Evolutionary conservation across 1,140 invertebrate genomes (phyloP).

Genomic region (Oryctes rhinoceros): DNA sequence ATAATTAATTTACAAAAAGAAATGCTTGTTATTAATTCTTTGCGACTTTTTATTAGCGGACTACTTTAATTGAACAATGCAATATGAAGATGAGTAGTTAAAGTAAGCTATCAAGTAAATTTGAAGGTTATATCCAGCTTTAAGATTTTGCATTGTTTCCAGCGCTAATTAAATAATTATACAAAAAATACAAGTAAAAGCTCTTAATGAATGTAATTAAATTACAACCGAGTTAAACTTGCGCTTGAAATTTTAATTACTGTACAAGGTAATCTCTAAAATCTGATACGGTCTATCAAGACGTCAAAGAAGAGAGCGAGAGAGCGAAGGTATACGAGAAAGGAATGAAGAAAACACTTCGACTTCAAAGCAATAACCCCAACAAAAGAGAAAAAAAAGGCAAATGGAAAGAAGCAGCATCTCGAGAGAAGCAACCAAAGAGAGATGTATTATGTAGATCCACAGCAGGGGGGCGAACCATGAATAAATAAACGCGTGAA

Average conservation of each 20-base stretch:
- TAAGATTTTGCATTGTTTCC: background rate
- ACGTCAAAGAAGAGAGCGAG: slow-evolving; percentile 50
- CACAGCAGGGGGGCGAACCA: slow-evolving; percentile 57
- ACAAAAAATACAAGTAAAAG: slow-evolving; percentile 14
- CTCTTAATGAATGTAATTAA: slow-evolving; percentile 26
- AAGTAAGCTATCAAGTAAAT: too few relatives aligned
- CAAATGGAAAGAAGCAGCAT: slow-evolving; percentile 48
- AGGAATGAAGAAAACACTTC: slow-evolving; percentile 51
- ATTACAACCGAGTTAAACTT: slow-evolving; percentile 31
- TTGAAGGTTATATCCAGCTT: background rate
- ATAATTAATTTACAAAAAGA: too few relatives aligned
- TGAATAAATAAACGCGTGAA: slow-evolving; percentile 62
- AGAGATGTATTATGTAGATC: slow-evolving; percentile 58
- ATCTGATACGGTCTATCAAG: slow-evolving; percentile 53
- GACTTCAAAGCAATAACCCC: slow-evolving; percentile 48
- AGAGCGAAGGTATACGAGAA: slow-evolving; percentile 1
- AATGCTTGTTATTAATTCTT: too few relatives aligned
- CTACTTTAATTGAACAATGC: too few relatives aligned
- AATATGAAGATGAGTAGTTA: too few relatives aligned
- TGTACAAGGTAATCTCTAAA: slow-evolving; percentile 34
- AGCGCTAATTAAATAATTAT: slow-evolving; percentile 12
- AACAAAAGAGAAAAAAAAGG: slow-evolving; percentile 44
- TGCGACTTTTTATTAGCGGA: too few relatives aligned
- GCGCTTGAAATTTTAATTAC: slow-evolving; percentile 38
- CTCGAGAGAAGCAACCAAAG: slow-evolving; percentile 47